phyloP scores from a whole-genome alignment of 2,113 vertebrate species.

The Zosterops borbonicus region DNA sequence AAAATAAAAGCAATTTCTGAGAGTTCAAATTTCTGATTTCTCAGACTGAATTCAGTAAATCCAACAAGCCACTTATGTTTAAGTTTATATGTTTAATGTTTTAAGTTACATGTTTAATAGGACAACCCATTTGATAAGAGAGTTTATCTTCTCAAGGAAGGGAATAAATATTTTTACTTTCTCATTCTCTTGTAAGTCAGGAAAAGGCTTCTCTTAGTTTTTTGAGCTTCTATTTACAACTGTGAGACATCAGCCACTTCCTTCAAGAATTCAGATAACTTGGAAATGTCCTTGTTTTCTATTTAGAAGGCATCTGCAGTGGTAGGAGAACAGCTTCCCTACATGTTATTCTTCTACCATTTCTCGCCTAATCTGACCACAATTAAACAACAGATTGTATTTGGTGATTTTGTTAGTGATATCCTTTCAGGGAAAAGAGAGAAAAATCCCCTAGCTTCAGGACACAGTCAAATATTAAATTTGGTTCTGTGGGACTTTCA shows the following conservation, averaged over 20 bases:
- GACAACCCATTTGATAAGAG: not conserved
- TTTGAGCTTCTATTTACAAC: not conserved
- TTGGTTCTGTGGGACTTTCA: not conserved
- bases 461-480: not conserved
- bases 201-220: not conserved
- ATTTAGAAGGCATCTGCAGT: not conserved
- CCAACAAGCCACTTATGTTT: not conserved
- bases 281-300: not conserved
- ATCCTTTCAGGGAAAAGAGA: not conserved
- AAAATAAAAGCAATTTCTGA: not conserved
- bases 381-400: not conserved
- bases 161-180: not conserved
- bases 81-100: not conserved
- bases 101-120: not conserved
- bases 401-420: not conserved
- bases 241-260: not conserved
- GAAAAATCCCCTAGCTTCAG: not conserved
- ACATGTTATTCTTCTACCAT: not conserved
- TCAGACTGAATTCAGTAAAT: not conserved
- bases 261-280: not conserved
- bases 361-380: not conserved
- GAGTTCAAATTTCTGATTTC: not conserved
- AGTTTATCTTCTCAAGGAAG: not conserved
- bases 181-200: not conserved
- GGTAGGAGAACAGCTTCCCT: not conserved